Base-by-base conservation (phyloP, 2,797 vertebrate species). In the Myiotriccus ornatus region DNA sequence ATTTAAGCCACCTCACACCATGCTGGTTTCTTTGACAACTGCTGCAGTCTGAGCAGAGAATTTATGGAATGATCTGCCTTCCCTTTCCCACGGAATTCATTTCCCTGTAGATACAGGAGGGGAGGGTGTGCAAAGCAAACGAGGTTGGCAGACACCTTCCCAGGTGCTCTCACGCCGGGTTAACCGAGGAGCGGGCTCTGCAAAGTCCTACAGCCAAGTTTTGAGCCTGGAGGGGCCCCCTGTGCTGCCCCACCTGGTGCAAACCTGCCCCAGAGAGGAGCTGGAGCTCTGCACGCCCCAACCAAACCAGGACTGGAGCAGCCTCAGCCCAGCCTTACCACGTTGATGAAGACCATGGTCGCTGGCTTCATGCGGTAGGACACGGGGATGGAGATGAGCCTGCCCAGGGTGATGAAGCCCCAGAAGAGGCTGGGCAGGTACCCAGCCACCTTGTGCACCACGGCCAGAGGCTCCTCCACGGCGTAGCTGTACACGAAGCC, bases 401-500 rank as follows among this genome's bases (percentile, higher is more conserved):
- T 97, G 59, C 99, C 99, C 86, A 98, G 94, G 0, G 99, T 99
- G 97, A 99, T 98, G 75, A 99, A 98, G 1, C 98, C 99, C 99
- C 99, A 99, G 96, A 99, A 99, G 56, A 99, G 87, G 83, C 99
- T 99, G 94, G 98, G 98, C 94, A 99, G 98, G 96, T 97, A 99
- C 4, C 99, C 99, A 0, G 99, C 99, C 7, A 95, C 97, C 85
- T 98, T 99, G 55, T 99, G 98, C 2, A 96, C 96, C 34, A 99
- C 97, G 1, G 97, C 97, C 83, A 99, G 96, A 0, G 99, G 99
- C 65, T 99, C 97, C 37, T 98, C 98, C 91, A 99, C 98, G 0
- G 99, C 99, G 0, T 99, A 99, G 94, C 98, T 99, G 97, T 99
- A 99, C 75, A 99, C 84, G 3, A 99, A 99, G 39, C 98, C 99